A percentile compares a stretch with the other conserved stretches of the same genome.
Evolutionary conservation across 2,888 invertebrate species (phyloP).

Genomic region (Serripes groenlandicus): DNA sequence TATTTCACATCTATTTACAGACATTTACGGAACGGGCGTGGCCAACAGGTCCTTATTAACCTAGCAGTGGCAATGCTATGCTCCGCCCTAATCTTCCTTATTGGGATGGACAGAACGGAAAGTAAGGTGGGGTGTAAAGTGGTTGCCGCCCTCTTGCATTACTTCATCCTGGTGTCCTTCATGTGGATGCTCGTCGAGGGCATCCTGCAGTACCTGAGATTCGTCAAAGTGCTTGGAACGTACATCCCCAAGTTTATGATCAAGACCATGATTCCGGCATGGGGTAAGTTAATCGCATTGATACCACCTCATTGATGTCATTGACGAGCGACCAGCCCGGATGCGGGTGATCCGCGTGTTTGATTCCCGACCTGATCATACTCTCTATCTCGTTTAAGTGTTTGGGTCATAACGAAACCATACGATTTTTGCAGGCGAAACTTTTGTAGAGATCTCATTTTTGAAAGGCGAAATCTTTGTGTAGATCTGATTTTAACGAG

Average conservation of each 20-base stretch:
- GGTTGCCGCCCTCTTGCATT: slow-evolving; percentile 76
- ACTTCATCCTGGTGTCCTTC: slow-evolving; percentile 33
- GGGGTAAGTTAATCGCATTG: slow-evolving; percentile 22
- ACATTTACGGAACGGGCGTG: slow-evolving; percentile 89
- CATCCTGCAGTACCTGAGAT: slow-evolving; percentile 90
- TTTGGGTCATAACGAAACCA: too few relatives aligned
- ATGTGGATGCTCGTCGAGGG: slow-evolving; percentile 92
- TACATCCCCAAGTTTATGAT: slow-evolving; percentile 89
- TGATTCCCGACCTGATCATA: too few relatives aligned
- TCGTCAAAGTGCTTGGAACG: slow-evolving; percentile 90
- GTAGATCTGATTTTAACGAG: too few relatives aligned
- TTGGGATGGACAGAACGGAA: slow-evolving; percentile 7
- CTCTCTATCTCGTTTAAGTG: too few relatives aligned
- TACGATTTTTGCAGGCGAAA: too few relatives aligned
- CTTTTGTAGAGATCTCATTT: too few relatives aligned
- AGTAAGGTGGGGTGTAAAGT: slow-evolving; percentile 87
- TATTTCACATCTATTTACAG: too few relatives aligned
- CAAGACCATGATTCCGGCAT: slow-evolving; percentile 88
- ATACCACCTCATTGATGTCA: too few relatives aligned
- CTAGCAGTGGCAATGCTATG: slow-evolving; percentile 9
- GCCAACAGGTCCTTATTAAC: slow-evolving; percentile 88
- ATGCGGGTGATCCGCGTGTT: too few relatives aligned
- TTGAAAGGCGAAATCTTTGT: too few relatives aligned
- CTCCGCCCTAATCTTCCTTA: not conserved
- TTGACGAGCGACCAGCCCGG: too few relatives aligned